These are phyloP conservation scores for Myiopsitta monachus DNA, from an alignment of 2,113 vertebrate species.

Conservation along the genomic window DNA sequence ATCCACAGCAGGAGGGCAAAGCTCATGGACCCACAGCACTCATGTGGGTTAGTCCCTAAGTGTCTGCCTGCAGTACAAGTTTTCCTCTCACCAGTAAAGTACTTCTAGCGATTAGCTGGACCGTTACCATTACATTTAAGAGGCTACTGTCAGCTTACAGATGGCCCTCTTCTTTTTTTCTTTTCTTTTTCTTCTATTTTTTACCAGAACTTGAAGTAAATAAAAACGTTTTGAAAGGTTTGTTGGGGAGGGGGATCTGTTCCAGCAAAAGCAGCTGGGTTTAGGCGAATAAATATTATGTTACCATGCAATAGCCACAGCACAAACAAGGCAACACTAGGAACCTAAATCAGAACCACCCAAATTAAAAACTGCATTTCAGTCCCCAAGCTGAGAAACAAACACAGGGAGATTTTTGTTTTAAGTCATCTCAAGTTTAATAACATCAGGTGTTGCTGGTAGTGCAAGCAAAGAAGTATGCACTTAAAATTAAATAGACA, in stretches of 20 bases:
- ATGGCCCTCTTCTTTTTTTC: neutral
- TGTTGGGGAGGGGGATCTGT: fast-evolving
- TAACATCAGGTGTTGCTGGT: neutral
- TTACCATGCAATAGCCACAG: neutral
- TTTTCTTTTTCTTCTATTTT: neutral
- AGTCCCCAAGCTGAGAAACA: neutral
- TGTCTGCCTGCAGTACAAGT: neutral
- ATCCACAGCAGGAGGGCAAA: neutral
- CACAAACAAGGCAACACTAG: neutral
- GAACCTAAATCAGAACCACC: neutral
- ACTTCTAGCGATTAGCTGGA: neutral
- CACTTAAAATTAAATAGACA: neutral
- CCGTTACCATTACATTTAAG: neutral
- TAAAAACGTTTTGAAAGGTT: neutral
- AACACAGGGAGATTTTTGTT: no score
- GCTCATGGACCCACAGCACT: neutral
- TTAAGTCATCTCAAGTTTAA: neutral
- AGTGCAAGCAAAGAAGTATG: neutral
- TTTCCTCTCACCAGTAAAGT: neutral
- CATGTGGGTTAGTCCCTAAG: fast-evolving
- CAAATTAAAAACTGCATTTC: neutral
- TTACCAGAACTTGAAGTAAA: neutral
- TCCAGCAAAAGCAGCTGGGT: neutral
- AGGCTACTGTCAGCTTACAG: neutral
- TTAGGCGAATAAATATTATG: slow-evolving; percentile 4